Base-by-base conservation (phyloP, 2,797 vertebrate genomes). In the Xenentodon cancila region DNA sequence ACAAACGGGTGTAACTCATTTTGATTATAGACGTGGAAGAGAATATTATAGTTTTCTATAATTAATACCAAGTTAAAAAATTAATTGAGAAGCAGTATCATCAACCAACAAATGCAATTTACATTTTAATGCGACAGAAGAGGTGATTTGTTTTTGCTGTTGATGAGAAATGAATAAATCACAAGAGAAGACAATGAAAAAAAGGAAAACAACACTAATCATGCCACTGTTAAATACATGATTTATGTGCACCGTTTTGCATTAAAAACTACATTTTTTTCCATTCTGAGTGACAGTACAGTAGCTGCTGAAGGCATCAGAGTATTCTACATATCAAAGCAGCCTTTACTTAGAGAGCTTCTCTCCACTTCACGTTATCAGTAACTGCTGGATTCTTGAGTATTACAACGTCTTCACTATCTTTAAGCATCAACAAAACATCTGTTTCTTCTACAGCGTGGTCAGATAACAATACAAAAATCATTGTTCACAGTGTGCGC, bases 261-360 rank as follows among this genome's bases (percentile, higher is more conserved):
- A 68, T 87, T 87, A 65, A 88, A 89, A 88, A 91, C 82, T 69
- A 83, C 75, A 47, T 50, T 82, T 86, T 64, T 84, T 87, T n/a
- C n/a, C 84, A 68, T 76, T 86, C 79, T 78, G 78, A 84, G 80
- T 82, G 87, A 88, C 77, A 84, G 84, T 84, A 77, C 54, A 80
- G 76, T 87, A 91, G 90, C 91, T 92, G 91, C 88, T 82, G n/a
- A 86, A 89, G 82, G 87, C 86, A 82, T 91, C 64, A 25, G 78
- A 86, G 73, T 78, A 54, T 65, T 87, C 68, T 80, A 72, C 77
- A 78, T 64, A 65, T 83, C 75, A 71, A 70, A 75, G 83, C 76
- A 82, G 64, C 73, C 61, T 77, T 71, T 57, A 46, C 62, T 70
- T 79, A 73, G 55, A 77, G 63, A 64, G 67, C 53, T 68, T 63